phyloP scores from a whole-genome alignment of 2,888 invertebrate species.

The Mythimna albipuncta region DNA sequence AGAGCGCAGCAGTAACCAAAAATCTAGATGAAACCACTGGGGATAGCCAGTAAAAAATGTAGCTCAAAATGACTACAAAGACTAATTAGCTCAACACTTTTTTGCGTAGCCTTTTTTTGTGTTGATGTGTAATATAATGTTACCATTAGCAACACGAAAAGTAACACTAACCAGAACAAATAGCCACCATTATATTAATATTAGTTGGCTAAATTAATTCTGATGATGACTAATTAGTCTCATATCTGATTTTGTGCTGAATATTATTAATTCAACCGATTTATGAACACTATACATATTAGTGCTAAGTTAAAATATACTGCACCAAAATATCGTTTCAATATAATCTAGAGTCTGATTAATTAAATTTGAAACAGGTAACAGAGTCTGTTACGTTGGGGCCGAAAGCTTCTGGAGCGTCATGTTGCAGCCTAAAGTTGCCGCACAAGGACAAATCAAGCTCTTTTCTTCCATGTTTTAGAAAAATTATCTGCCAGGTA shows the following conservation, averaged over 20 bases:
- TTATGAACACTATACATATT: slow-evolving; percentile 9
- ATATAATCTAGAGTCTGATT: too few species aligned
- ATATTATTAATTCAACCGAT: slow-evolving; percentile 17
- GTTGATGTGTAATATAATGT: background rate
- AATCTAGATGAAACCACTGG: too few species aligned
- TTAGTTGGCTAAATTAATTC: slow-evolving; percentile 37
- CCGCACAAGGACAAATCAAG: too few species aligned
- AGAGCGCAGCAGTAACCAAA: too few species aligned
- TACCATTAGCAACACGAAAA: slow-evolving; percentile 8
- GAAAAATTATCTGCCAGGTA: background rate
- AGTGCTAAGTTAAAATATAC: too few species aligned
- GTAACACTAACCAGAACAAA: slow-evolving; percentile 14
- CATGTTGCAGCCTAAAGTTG: too few species aligned
- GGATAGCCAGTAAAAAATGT: too few species aligned
- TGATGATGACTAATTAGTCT: slow-evolving; percentile 38
- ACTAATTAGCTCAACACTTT: background rate
- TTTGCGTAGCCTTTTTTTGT: background rate
- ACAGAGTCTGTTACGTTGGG: too few species aligned
- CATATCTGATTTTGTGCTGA: slow-evolving; percentile 11
- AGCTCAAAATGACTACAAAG: background rate
- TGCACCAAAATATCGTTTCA: too few species aligned
- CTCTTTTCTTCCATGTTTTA: too few species aligned
- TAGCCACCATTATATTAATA: slow-evolving; percentile 33
- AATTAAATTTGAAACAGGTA: too few species aligned
- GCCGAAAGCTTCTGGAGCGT: too few species aligned